A percentile compares a stretch with the other conserved stretches of the same genome.
Conservation (phyloP, 2,888 invertebrate species). For the Luffia ferchaultella region DNA sequence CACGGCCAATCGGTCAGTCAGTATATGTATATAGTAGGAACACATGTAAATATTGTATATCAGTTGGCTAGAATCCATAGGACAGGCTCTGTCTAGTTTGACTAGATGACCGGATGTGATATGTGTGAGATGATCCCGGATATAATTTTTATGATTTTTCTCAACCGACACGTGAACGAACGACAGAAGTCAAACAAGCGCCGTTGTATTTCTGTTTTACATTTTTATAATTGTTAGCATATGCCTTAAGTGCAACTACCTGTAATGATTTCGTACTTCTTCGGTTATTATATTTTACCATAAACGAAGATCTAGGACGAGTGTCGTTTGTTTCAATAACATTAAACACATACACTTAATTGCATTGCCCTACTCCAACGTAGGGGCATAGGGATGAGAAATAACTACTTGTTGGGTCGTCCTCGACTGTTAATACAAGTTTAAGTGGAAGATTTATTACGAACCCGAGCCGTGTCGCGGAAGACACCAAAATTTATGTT, state of each 20-base stretch:
- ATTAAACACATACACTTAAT: neutral
- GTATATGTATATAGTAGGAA: too few species aligned
- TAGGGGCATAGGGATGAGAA: neutral
- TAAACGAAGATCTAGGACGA: too few species aligned
- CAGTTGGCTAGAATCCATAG: too few species aligned
- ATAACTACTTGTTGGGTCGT: neutral
- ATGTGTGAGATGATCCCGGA: too few species aligned
- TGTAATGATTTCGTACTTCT: neutral
- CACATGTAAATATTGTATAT: too few species aligned
- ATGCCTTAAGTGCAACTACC: too few species aligned
- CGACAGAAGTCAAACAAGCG: neutral
- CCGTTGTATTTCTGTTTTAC: neutral
- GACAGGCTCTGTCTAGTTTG: too few species aligned
- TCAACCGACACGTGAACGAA: neutral
- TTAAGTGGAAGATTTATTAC: neutral
- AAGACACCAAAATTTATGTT: neutral
- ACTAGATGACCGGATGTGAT: too few species aligned
- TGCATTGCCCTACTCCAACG: neutral
- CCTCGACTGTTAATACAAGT: neutral
- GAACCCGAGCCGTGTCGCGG: neutral
- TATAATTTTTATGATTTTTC: too few species aligned
- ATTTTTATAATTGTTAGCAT: neutral
- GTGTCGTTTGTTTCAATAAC: neutral
- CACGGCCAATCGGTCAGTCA: too few species aligned
- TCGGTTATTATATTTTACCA: neutral